phyloP scores from a whole-genome alignment of 30 jellyfish, hydroid and myxozoan species.

The Aurelia coerulea region DNA sequence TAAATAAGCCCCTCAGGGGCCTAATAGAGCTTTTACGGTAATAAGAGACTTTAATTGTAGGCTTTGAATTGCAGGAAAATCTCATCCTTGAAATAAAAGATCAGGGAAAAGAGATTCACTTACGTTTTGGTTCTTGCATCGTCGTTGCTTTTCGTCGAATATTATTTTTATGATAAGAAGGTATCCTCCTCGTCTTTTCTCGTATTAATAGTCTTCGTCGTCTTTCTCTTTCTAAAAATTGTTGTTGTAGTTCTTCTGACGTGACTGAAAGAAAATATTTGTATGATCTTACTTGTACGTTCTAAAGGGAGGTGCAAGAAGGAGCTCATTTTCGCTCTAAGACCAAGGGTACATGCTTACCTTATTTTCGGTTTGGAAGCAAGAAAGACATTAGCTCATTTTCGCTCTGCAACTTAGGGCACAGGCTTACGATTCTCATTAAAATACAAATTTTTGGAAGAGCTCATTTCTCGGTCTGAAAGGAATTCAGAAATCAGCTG shows the following conservation, averaged over 20 bases:
- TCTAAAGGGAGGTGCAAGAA: background rate
- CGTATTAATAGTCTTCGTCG: constrained; percentile 50
- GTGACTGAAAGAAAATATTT: constrained; percentile 33
- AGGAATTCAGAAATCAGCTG: no score
- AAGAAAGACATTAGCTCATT: background rate
- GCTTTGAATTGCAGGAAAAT: no score
- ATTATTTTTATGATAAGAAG: constrained; percentile 39
- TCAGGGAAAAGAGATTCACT: background rate
- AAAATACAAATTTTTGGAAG: no score
- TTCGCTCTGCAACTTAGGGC: background rate
- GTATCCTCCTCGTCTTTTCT: constrained; percentile 46
- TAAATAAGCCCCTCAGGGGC: no score
- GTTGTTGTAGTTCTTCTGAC: constrained; percentile 73
- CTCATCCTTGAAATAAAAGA: no score
- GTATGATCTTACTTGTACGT: background rate
- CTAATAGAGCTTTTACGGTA: no score
- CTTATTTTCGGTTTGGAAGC: no score
- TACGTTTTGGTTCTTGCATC: constrained; percentile 18
- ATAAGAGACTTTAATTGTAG: no score
- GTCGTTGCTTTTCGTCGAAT: constrained; percentile 48
- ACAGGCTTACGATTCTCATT: no score
- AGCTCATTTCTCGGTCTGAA: no score
- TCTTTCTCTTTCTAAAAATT: constrained; percentile 58
- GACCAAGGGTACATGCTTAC: background rate
- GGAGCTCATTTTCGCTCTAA: background rate